A percentile compares a stretch with the other conserved stretches of the same genome.
These are phyloP conservation scores for Tetragnatha montana DNA, from an alignment of 2,888 invertebrate species.

Conservation along the genomic window DNA sequence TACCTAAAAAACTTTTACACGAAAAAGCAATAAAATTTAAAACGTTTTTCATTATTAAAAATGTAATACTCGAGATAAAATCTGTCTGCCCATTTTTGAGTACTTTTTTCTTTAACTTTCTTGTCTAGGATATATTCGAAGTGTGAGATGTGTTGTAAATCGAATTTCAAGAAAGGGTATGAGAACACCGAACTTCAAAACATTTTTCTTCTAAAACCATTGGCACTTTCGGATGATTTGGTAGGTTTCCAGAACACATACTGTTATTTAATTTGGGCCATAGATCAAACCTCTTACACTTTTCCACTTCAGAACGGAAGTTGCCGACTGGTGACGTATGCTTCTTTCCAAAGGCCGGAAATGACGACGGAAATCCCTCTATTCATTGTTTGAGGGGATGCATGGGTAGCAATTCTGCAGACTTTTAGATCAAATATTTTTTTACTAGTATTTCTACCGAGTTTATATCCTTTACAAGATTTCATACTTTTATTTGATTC, in stretches of 20 bases:
- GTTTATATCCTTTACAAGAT: slow-evolving; percentile 20
- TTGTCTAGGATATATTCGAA: background rate
- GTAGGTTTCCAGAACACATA: slow-evolving; percentile 5
- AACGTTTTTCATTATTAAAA: background rate
- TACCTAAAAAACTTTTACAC: too few relatives aligned
- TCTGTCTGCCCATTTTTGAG: background rate
- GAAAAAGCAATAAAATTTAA: too few relatives aligned
- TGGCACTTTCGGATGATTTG: slow-evolving; percentile 4
- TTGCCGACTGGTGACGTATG: slow-evolving; percentile 14
- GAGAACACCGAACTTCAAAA: background rate
- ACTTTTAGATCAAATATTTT: slow-evolving; percentile 28
- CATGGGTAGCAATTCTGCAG: slow-evolving; percentile 8
- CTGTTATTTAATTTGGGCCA: slow-evolving; percentile 20
- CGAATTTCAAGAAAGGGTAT: background rate
- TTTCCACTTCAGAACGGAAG: slow-evolving; percentile 36
- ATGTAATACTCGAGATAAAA: background rate
- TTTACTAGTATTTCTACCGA: background rate
- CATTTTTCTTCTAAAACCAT: background rate
- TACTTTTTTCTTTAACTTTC: background rate
- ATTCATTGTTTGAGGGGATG: slow-evolving; percentile 48
- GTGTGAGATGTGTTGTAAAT: background rate
- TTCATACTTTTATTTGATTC: slow-evolving; percentile 4
- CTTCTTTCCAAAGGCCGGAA: slow-evolving; percentile 29
- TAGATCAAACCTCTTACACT: slow-evolving; percentile 18
- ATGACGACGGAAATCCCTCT: slow-evolving; percentile 40